Percentiles rank a stretch among this genome's conserved stretches.
Evolutionary conservation across 1,140 invertebrate genomes (phyloP).

Genomic region (Pinna nobilis): DNA sequence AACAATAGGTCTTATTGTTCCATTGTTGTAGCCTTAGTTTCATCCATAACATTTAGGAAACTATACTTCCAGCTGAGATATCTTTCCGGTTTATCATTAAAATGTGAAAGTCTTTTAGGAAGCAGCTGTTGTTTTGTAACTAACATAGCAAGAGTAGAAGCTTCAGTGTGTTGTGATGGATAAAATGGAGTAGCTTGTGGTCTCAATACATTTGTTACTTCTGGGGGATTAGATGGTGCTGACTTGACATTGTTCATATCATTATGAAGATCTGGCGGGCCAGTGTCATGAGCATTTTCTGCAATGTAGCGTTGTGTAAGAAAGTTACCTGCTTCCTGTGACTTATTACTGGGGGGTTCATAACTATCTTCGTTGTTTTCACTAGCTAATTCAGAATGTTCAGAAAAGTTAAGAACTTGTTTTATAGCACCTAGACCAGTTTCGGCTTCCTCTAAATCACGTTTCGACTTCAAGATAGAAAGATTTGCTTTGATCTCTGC

Average conservation of each 20-base stretch:
- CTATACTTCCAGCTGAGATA: constrained; percentile 28
- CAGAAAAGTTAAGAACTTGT: background rate
- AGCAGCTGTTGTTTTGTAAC: constrained; percentile 13
- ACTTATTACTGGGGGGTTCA: background rate
- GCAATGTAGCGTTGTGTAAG: background rate
- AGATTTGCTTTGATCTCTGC: constrained; percentile 9
- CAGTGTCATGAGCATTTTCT: background rate
- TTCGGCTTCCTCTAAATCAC: constrained; percentile 14
- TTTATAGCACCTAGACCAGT: background rate
- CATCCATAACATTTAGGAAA: constrained; percentile 20
- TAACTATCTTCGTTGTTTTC: background rate
- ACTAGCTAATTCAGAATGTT: background rate
- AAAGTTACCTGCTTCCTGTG: background rate
- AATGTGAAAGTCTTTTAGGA: background rate
- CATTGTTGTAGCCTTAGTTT: constrained; percentile 10
- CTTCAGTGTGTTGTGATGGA: background rate
- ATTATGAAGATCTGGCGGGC: background rate
- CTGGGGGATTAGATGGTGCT: background rate
- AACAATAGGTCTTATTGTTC: constrained; percentile 23
- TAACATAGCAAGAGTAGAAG: constrained; percentile 3
- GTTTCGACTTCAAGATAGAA: background rate
- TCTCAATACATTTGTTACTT: background rate
- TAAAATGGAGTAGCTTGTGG: background rate
- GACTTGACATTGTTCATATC: background rate
- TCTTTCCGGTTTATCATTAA: constrained; percentile 6